A percentile compares a stretch with the other conserved stretches of the same genome.
Conservation (phyloP, 2,797 vertebrate species). For the Sebastes paucispinis region DNA sequence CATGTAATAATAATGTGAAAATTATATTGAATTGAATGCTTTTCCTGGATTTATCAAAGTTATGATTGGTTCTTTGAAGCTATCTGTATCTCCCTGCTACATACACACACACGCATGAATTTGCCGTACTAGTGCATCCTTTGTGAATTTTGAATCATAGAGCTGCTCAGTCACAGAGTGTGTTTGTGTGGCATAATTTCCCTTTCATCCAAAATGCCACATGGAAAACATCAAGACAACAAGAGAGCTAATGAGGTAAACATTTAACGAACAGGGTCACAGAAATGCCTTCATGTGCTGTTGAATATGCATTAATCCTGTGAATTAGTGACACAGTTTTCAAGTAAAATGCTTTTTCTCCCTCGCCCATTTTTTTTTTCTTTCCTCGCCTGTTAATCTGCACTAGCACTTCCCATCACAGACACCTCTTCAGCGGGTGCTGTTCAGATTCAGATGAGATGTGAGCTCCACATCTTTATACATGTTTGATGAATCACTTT, state of each 20-base stretch:
- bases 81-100: neutral
- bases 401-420: constrained; percentile 34
- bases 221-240: constrained; percentile 65
- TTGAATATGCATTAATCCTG: constrained; percentile 69
- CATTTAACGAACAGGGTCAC: constrained; percentile 73
- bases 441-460: constrained; percentile 67
- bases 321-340: constrained; percentile 57
- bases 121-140: constrained; percentile 20
- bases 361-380: constrained; percentile 5
- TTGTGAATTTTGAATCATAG: constrained; percentile 52
- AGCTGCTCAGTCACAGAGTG: constrained; percentile 37
- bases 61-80: constrained; percentile 16
- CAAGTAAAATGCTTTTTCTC: constrained; percentile 37
- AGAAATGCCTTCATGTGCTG: constrained; percentile 57
- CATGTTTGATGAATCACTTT: constrained; percentile 79
- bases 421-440: constrained; percentile 35
- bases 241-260: constrained; percentile 73
- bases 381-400: constrained; percentile 45
- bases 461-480: constrained; percentile 65
- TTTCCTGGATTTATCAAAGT: neutral
- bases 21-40: neutral
- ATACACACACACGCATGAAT: constrained; percentile 12
- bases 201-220: constrained; percentile 67
- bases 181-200: constrained; percentile 58
- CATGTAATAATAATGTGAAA: neutral